These are phyloP conservation scores for Synanthedon tipuliformis DNA, from an alignment of 2,888 invertebrate species.

Conservation along the genomic window DNA sequence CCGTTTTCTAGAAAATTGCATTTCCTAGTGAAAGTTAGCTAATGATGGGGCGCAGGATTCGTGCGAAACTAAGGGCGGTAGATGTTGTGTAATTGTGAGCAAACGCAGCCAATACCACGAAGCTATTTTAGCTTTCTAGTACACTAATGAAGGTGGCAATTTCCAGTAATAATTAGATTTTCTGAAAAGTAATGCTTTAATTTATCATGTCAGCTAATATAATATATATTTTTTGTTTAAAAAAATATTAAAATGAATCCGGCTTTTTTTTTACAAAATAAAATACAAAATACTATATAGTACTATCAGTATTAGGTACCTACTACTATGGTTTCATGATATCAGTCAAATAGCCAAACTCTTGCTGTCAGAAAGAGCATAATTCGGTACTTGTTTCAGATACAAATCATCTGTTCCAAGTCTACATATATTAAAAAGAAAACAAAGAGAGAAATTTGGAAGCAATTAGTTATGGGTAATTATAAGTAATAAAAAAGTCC, in stretches of 20 bases:
- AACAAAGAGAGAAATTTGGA: not conserved
- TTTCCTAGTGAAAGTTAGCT: constrained; percentile 64
- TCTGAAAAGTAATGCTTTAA: not conserved
- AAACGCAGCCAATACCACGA: constrained; percentile 21
- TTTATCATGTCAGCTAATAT: too few relatives aligned
- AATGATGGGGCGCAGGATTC: constrained; percentile 56
- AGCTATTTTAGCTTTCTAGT: constrained; percentile 30
- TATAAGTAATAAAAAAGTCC: not conserved
- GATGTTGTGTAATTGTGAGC: constrained; percentile 15
- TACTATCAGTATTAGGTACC: not conserved
- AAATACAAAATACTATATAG: too few relatives aligned
- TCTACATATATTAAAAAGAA: not conserved
- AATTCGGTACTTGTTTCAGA: too few relatives aligned
- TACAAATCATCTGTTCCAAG: too few relatives aligned
- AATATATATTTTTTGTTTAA: too few relatives aligned
- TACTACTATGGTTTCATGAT: not conserved
- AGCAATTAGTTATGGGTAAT: not conserved
- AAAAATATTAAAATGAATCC: too few relatives aligned
- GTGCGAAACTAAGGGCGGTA: constrained; percentile 42
- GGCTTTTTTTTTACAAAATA: too few relatives aligned
- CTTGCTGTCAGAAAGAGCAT: too few relatives aligned
- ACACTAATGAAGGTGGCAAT: not conserved
- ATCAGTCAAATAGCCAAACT: not conserved
- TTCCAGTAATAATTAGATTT: not conserved
- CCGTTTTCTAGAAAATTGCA: constrained; percentile 68